Conservation (phyloP, 2,888 invertebrate species). For the Drosophila heteroneura region DNA sequence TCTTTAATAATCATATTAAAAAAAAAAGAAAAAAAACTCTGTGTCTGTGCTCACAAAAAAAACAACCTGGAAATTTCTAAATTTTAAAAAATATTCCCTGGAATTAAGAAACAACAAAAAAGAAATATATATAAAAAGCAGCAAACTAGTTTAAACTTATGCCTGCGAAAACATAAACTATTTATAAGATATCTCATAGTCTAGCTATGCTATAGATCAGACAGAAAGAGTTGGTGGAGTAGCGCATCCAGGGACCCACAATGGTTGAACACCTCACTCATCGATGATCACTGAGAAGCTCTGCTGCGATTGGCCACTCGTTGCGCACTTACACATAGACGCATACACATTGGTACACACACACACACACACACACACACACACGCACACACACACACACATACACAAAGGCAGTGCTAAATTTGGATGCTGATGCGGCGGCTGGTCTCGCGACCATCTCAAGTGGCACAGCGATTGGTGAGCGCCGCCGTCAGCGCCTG, state of each 20-base stretch:
- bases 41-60: too few species aligned
- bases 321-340: slow-evolving; percentile 8
- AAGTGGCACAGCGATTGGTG: slow-evolving; percentile 62
- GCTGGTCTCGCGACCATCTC: slow-evolving; percentile 29
- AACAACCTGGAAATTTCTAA: neutral
- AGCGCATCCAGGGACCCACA: slow-evolving; percentile 13
- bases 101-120: neutral
- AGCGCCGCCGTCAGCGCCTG: slow-evolving; percentile 18
- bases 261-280: neutral
- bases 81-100: neutral
- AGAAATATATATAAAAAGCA: neutral
- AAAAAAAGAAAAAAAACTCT: neutral
- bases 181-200: neutral
- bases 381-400: slow-evolving; percentile 4
- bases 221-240: neutral
- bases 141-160: neutral
- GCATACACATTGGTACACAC: neutral
- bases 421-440: slow-evolving; percentile 52
- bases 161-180: neutral
- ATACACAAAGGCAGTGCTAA: slow-evolving; percentile 29
- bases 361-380: slow-evolving; percentile 4
- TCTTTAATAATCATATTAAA: neutral
- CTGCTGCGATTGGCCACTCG: slow-evolving; percentile 39
- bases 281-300: slow-evolving; percentile 7
- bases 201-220: neutral